phyloP scores from a whole-genome alignment of 1,140 invertebrate species.

The Drosophila equinoxialis region DNA sequence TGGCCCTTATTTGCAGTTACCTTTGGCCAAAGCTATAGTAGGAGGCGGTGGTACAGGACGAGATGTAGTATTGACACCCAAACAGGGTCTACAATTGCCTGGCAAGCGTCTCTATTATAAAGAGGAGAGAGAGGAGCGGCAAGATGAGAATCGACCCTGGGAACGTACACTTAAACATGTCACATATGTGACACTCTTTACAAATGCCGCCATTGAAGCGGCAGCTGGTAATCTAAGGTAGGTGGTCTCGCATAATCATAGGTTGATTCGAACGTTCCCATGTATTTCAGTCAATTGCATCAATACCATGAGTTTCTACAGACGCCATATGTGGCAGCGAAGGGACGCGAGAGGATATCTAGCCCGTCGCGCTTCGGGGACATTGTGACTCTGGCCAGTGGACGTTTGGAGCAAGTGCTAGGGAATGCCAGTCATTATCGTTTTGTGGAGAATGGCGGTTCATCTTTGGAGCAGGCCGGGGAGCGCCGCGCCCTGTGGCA shows the following conservation, averaged over 20 bases:
- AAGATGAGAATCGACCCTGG: conserved; percentile 76
- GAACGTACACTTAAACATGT: conserved; percentile 85
- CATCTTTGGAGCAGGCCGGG: conserved; percentile 1
- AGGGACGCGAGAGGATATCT: conserved; percentile 56
- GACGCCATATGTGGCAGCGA: conserved; percentile 84
- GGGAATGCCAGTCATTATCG: conserved; percentile 83
- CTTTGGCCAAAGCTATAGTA: conserved; percentile 48
- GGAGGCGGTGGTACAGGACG: conserved; percentile 42
- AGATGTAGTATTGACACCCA: conserved; percentile 76
- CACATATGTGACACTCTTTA: conserved; percentile 85
- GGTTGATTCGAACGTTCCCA: no score
- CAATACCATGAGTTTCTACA: conserved; percentile 75
- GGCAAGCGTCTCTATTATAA: conserved; percentile 76
- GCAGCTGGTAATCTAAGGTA: conserved; percentile 73
- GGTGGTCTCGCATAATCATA: not conserved
- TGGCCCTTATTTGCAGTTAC: conserved; percentile 32
- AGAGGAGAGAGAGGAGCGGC: conserved; percentile 47
- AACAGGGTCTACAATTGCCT: conserved; percentile 50
- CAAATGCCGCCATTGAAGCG: conserved; percentile 77
- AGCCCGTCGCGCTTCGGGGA: conserved; percentile 84
- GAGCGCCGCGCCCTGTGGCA: conserved; percentile 86
- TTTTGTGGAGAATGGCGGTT: conserved; percentile 84
- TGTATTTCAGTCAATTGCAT: conserved; percentile 61
- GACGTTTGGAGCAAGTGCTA: conserved; percentile 84
- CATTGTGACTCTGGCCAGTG: conserved; percentile 85